These are phyloP conservation scores for Otolemur crassicaudatus DNA, from an alignment of 2,797 vertebrate species.

Conservation along the genomic window DNA sequence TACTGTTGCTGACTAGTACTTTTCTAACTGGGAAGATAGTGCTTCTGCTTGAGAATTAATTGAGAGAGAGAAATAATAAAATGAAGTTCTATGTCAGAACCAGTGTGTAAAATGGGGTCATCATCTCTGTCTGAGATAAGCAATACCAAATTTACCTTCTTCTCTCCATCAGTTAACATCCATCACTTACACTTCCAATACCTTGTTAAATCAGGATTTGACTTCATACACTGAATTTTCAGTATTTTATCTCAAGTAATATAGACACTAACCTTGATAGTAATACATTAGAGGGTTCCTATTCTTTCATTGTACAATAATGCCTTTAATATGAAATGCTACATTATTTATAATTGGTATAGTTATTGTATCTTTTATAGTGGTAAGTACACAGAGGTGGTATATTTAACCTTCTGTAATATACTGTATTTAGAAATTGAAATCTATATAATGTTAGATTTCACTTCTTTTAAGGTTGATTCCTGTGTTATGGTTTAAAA, in stretches of 20 bases:
- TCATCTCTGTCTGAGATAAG: slow-evolving; percentile 49
- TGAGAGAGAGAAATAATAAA: background rate
- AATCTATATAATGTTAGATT: slow-evolving; percentile 86
- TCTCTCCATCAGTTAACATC: slow-evolving; percentile 59
- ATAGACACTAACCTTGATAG: slow-evolving; percentile 84
- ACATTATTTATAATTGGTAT: slow-evolving; percentile 91
- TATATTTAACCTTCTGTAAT: slow-evolving; percentile 89
- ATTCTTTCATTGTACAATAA: slow-evolving; percentile 87
- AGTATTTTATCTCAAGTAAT: slow-evolving; percentile 83
- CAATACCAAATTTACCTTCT: slow-evolving; percentile 60
- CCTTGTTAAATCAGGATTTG: slow-evolving; percentile 84
- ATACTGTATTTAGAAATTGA: slow-evolving; percentile 87
- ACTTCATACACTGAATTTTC: slow-evolving; percentile 88
- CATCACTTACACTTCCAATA: slow-evolving; percentile 66
- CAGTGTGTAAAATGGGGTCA: background rate
- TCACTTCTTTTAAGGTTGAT: slow-evolving; percentile 84
- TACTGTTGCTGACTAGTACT: background rate
- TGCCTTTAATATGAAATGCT: slow-evolving; percentile 87
- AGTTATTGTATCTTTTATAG: slow-evolving; percentile 91
- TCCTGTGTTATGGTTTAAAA: slow-evolving; percentile 78
- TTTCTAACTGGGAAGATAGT: slow-evolving; percentile 12
- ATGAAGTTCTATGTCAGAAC: background rate
- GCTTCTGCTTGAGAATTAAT: slow-evolving; percentile 14
- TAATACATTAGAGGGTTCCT: slow-evolving; percentile 80
- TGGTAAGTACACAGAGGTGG: slow-evolving; percentile 87